Base-by-base conservation (phyloP, 2,797 vertebrate species). In the Microcaecilia unicolor region DNA sequence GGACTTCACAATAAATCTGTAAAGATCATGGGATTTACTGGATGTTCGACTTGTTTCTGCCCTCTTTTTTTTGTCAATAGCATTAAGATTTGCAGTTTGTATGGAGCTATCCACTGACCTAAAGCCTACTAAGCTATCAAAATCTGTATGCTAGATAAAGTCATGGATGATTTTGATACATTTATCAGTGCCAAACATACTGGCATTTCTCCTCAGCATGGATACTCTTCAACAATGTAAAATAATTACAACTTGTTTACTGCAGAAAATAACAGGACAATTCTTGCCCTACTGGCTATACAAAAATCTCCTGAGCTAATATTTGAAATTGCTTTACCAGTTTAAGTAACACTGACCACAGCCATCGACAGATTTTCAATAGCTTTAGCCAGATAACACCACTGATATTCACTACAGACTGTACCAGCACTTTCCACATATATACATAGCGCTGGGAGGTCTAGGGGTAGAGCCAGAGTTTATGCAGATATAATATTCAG, bases 91-190 rank as follows among this genome's bases (percentile, higher is more conserved):
- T 64, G 61, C 58, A 41, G 44, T 68, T 73, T 61, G 58, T 33
- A 47, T 10, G 33, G 64, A 69, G 74, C 74, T 71, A 74, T 68
- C 68, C 62, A 53, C 56, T 64, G 75, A 77, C 75, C 74, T 58
- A 71, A 73, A 77, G 79, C 70, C 58, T 31, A 28, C 44, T 23
- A 6, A 58, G 61, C 58, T 61, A 68, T 64, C 67, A 53, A 61
- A 76, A 75, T 72, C 70, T 67, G 59, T 28, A 50, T 56, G 47
- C 5, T 34, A 70, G 76, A 74, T 71, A 66, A 74, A 67, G 66
- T 37, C 29, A 0, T 11, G 53, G 28, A n/a, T 15, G 30, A 18
- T 25, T 28, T 39, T 41, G 61, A 71, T 59, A 39, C 48, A 55
- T 71, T 76, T 70, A 67, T 69, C 70, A 57, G 73, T 12, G 29